phyloP scores from a whole-genome alignment of 2,113 vertebrate genomes.

The Perca schrenkii region DNA sequence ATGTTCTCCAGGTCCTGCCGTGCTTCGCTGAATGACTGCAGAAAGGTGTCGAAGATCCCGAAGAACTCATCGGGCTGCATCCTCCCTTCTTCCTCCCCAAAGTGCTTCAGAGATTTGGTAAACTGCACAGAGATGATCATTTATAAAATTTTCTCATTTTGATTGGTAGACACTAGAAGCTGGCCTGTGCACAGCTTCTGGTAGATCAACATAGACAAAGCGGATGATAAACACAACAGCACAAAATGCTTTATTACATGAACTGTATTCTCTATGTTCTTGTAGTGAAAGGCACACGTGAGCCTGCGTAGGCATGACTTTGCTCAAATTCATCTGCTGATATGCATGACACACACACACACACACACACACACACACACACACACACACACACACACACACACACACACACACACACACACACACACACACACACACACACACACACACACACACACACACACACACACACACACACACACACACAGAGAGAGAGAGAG shows the following conservation, averaged over 20 bases:
- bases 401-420: neutral
- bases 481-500: too few relatives aligned
- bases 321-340: neutral
- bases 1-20: conserved; percentile 96
- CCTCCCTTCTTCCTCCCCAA: conserved; percentile 91
- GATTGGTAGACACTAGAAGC: neutral
- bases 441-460: too few relatives aligned
- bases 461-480: too few relatives aligned
- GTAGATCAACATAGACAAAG: neutral
- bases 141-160: neutral
- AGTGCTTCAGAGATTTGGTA: conserved; percentile 92
- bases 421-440: too few relatives aligned
- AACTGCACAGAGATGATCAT: conserved; percentile 83
- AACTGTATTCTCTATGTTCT: neutral
- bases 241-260: too few relatives aligned
- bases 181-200: neutral
- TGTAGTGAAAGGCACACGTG: neutral
- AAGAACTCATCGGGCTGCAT: conserved; percentile 99
- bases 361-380: neutral
- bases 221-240: neutral
- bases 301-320: neutral
- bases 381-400: neutral
- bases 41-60: conserved; percentile 96
- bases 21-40: conserved; percentile 94
- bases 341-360: neutral